A percentile compares a stretch with the other conserved stretches of the same genome.
Conservation (phyloP, 2,888 invertebrate species). For the Galeruca laticollis region DNA sequence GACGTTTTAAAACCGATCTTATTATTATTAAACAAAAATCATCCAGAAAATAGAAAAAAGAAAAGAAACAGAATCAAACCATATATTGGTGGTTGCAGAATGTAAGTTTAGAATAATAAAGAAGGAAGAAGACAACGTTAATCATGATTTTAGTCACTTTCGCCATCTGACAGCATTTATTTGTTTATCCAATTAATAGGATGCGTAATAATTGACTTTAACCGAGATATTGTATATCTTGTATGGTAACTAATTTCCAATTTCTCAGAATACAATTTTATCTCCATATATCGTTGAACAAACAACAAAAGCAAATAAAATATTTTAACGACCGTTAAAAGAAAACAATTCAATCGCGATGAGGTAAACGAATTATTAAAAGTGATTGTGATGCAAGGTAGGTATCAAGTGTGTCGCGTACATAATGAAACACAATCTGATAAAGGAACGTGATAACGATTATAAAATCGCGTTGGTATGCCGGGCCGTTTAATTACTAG, state of each 20-base stretch:
- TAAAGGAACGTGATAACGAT: constrained; percentile 15
- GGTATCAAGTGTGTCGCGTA: constrained; percentile 8
- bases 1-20: too few species aligned
- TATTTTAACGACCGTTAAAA: not conserved
- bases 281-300: not conserved
- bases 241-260: not conserved
- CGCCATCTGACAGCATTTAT: too few species aligned
- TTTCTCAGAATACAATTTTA: not conserved
- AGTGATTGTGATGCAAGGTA: constrained; percentile 13
- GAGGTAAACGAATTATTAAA: constrained; percentile 2
- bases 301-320: not conserved
- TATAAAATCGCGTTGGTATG: constrained; percentile 10
- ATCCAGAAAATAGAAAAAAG: too few species aligned
- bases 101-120: too few species aligned
- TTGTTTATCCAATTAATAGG: not conserved
- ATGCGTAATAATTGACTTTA: not conserved
- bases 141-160: too few species aligned
- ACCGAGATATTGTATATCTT: not conserved
- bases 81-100: too few species aligned
- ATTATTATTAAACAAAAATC: too few species aligned
- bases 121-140: too few species aligned
- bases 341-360: not conserved
- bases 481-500: not conserved
- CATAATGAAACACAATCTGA: constrained; percentile 8
- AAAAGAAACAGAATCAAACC: too few species aligned